phyloP scores from a whole-genome alignment of 1,140 invertebrate species.

The Melipona quadrifasciata region DNA sequence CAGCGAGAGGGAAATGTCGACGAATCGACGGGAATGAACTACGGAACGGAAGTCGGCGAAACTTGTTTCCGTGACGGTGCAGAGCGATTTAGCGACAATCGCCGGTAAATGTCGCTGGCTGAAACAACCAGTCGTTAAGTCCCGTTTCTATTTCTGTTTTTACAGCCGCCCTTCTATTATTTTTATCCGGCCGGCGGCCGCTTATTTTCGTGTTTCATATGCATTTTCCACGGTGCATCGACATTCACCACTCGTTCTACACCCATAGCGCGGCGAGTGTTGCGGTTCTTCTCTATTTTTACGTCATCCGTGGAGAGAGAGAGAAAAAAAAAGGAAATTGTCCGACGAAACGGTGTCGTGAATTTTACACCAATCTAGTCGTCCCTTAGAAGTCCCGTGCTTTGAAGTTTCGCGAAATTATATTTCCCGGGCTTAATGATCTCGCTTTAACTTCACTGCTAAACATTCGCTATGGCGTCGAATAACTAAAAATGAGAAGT shows the following conservation, averaged over 20 bases:
- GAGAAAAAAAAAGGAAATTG: neutral
- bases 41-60: neutral
- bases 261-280: neutral
- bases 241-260: constrained; percentile 44
- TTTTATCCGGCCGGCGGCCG: constrained; percentile 67
- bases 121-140: constrained; percentile 21
- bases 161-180: constrained; percentile 68
- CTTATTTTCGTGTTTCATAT: constrained; percentile 71
- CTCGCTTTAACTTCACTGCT: neutral
- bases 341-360: neutral
- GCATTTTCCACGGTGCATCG: constrained; percentile 72
- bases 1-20: too few species aligned
- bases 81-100: constrained; percentile 3
- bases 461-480: neutral
- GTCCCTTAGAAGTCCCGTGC: neutral
- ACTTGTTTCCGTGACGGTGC: neutral
- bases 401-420: constrained; percentile 1
- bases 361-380: constrained; percentile 6
- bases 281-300: constrained; percentile 65
- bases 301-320: constrained; percentile 41
- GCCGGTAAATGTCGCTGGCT: neutral
- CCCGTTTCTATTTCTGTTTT: constrained; percentile 65
- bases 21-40: neutral
- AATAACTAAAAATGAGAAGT: neutral
- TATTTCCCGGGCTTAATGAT: neutral